phyloP scores from a whole-genome alignment of 2,797 vertebrate species.

The Euthynnus affinis region DNA sequence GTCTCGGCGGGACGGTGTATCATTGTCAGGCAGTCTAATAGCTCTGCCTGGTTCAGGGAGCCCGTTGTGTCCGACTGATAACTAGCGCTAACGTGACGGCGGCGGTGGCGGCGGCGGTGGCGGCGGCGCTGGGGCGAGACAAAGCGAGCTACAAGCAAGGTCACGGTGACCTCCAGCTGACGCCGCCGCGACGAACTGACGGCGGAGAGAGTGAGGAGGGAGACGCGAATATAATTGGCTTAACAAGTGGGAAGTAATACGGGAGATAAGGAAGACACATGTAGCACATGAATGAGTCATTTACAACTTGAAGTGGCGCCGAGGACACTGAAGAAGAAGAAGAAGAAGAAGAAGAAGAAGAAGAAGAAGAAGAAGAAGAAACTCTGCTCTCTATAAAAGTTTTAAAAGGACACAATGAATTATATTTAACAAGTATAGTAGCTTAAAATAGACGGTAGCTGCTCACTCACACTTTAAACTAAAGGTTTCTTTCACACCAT shows the following conservation, averaged over 20 bases:
- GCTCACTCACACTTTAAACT: too few species aligned
- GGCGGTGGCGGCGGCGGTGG: background rate
- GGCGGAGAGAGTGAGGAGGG: slow-evolving; percentile 11
- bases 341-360: background rate
- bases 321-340: background rate
- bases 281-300: slow-evolving; percentile 29
- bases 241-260: slow-evolving; percentile 27
- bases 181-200: background rate
- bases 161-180: slow-evolving; percentile 51
- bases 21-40: slow-evolving; percentile 75
- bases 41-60: slow-evolving; percentile 51
- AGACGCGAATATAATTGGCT: slow-evolving; percentile 36
- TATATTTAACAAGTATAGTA: too few species aligned
- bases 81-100: slow-evolving; percentile 61
- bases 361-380: background rate
- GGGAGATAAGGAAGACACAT: slow-evolving; percentile 37
- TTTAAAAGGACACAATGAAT: too few species aligned
- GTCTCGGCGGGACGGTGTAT: slow-evolving; percentile 67
- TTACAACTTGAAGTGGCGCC: slow-evolving; percentile 25
- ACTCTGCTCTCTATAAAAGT: background rate
- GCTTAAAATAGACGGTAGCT: too few species aligned
- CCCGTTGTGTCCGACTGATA: slow-evolving; percentile 68
- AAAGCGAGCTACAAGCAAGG: slow-evolving; percentile 62
- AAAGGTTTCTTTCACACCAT: too few species aligned
- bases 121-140: slow-evolving; percentile 9